Evolutionary conservation across 37 sponge, comb jelly and placozoan genomes (phyloP).

Genomic region (Beroe ovata): DNA sequence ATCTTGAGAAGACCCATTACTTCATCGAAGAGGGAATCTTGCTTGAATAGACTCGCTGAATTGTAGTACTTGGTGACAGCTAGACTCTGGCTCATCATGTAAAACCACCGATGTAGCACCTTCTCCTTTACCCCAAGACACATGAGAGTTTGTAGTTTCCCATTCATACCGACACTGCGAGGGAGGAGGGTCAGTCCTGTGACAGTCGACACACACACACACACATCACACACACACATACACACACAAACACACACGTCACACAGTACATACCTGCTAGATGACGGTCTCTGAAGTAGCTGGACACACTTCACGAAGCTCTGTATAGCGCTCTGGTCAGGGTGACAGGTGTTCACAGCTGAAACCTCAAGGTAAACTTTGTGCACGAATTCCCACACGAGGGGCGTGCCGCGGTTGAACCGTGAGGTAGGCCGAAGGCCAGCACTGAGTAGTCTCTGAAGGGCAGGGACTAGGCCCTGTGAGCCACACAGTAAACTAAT

Average conservation of each 20-base stretch:
- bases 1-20: conserved; percentile 39
- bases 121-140: conserved; percentile 73
- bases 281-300: background rate
- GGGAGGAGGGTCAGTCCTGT: too few relatives aligned
- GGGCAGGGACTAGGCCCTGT: conserved; percentile 53
- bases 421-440: conserved; percentile 23
- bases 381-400: conserved; percentile 52
- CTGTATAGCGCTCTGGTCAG: conserved; percentile 50
- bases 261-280: conserved; percentile 15
- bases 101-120: conserved; percentile 71
- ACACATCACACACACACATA: too few relatives aligned
- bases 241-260: too few relatives aligned
- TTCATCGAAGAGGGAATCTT: conserved; percentile 26
- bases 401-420: conserved; percentile 26
- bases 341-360: conserved; percentile 29
- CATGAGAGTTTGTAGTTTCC: conserved; percentile 62
- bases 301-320: conserved; percentile 59
- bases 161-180: conserved; percentile 60
- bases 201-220: too few relatives aligned
- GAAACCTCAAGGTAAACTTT: conserved; percentile 59
- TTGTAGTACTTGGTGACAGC: conserved; percentile 72
- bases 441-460: conserved; percentile 7
- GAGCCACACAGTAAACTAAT: conserved; percentile 7
- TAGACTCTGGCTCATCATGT: conserved; percentile 68
- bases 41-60: conserved; percentile 16